Conservation (phyloP, 2,797 vertebrate genomes). For the Decapterus maruadsi region DNA sequence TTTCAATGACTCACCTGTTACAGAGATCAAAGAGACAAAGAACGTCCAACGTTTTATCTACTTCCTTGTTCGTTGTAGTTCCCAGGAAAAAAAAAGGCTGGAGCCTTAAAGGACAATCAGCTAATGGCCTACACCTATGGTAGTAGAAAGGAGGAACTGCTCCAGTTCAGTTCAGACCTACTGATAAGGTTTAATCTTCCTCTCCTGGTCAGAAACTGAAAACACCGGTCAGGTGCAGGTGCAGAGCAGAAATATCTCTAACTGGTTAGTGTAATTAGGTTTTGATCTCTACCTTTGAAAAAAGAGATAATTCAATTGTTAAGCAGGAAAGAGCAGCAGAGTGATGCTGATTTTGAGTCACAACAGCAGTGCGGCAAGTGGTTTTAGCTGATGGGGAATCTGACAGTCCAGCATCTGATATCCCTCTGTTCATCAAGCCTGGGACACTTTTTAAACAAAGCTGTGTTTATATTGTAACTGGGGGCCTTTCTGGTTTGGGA, state of each 20-base stretch:
- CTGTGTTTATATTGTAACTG: conserved; percentile 88
- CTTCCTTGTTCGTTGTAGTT: too few species aligned
- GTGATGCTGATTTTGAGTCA: conserved; percentile 54
- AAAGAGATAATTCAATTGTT: conserved; percentile 61
- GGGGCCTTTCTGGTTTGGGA: conserved; percentile 91
- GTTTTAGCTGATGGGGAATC: conserved; percentile 73
- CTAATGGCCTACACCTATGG: too few species aligned
- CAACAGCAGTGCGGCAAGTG: conserved; percentile 81
- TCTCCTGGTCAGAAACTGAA: too few species aligned
- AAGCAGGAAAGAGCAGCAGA: conserved; percentile 16
- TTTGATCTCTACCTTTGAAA: conserved; percentile 76
- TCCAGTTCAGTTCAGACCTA: too few species aligned
- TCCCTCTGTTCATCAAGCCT: conserved; percentile 68
- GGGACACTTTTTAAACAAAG: conserved; percentile 81
- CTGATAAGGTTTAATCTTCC: too few species aligned
- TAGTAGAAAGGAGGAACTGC: too few species aligned
- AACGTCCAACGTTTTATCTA: too few species aligned
- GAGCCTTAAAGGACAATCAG: too few species aligned
- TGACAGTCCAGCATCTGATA: conserved; percentile 70
- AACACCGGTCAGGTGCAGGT: too few species aligned
- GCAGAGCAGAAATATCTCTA: conserved; percentile 70
- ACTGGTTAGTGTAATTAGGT: conserved; percentile 85
- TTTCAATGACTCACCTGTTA: too few species aligned
- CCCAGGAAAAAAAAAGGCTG: too few species aligned
- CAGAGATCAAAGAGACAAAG: too few species aligned